Base-by-base conservation (phyloP, 2,888 invertebrate species). In the Caenorhabditis sinica region DNA sequence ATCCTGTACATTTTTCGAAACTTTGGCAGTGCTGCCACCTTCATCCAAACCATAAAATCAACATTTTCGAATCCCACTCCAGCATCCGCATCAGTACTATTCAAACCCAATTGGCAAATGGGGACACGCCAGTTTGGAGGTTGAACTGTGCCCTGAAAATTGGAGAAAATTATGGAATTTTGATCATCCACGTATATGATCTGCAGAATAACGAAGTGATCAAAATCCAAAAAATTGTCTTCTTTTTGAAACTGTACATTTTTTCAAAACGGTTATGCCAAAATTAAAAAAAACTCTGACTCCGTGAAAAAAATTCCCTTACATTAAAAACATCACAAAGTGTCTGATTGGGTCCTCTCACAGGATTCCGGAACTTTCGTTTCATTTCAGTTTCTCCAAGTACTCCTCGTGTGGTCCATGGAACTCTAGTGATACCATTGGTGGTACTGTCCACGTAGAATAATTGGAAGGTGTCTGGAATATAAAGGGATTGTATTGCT, bases 31-130 rank as follows among this genome's bases (percentile, higher is more conserved):
- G 99, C 98, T 0, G 99, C 97, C 0, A 98, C 97, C 86, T 98
- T 95, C 99, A 99, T 99, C 99, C 99, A 99, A 5, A 99, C 98
- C 92, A 99, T 99, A 33, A 99, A 94, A 93, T 98, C 98, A 93
- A 98, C 98, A 93, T 99, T 98, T 94, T 95, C 95, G 92, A 98
- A 97, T 13, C 97, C 98, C 6, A 84, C 13, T 0, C 84, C 84
- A 33, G 71, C 79, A 33, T 83, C 68, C 11, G 63, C 23, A 28
- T 76, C 81, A 0, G 68, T 33, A 36, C 28, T 53, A 23, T 81
- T 80, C 6, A 68, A 36, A 93, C 97, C 97, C 89, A 98, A 94
- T 88, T 97, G 94, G 94, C 95, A 96, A 0, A 97, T 95, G 11
- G 95, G 90, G 86, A 95, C 95, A 4, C 63, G 33, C 99, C 99